These are phyloP conservation scores for Chunga burmeisteri DNA, from an alignment of 2,113 vertebrate species.

Conservation along the genomic window DNA sequence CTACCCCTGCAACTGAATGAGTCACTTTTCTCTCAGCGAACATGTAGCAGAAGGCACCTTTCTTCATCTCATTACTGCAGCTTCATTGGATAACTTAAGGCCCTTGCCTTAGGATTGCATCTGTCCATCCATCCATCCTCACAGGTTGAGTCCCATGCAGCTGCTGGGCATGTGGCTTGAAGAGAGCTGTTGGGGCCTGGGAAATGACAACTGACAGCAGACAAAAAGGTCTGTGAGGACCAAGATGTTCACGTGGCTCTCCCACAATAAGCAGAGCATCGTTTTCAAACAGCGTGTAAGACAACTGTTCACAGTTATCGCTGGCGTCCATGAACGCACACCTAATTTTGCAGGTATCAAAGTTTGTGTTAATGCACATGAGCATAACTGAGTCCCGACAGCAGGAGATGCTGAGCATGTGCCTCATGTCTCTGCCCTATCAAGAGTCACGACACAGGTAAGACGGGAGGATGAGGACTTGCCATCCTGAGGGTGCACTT, in stretches of 20 bases:
- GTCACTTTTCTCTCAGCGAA: background rate
- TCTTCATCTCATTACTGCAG: conserved; percentile 15
- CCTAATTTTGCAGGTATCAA: background rate
- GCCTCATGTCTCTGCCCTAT: background rate
- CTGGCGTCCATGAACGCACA: rapidly evolving
- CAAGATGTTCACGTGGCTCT: background rate
- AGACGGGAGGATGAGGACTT: background rate
- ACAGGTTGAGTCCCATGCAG: background rate
- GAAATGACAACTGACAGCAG: background rate
- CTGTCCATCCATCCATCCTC: background rate
- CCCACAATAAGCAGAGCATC: background rate
- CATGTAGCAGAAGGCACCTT: conserved; percentile 55
- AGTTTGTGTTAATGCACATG: background rate
- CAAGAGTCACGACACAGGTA: background rate
- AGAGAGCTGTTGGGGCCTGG: background rate
- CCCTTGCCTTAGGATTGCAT: background rate
- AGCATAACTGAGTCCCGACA: background rate
- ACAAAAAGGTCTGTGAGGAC: background rate
- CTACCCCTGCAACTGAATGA: background rate
- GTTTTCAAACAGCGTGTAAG: background rate
- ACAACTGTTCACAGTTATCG: background rate
- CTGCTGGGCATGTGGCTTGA: background rate
- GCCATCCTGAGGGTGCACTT: background rate
- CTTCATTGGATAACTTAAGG: background rate
- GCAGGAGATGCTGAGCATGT: background rate